Base-by-base conservation (phyloP, 2,888 invertebrate species). In the Drosophila maculinotata region DNA sequence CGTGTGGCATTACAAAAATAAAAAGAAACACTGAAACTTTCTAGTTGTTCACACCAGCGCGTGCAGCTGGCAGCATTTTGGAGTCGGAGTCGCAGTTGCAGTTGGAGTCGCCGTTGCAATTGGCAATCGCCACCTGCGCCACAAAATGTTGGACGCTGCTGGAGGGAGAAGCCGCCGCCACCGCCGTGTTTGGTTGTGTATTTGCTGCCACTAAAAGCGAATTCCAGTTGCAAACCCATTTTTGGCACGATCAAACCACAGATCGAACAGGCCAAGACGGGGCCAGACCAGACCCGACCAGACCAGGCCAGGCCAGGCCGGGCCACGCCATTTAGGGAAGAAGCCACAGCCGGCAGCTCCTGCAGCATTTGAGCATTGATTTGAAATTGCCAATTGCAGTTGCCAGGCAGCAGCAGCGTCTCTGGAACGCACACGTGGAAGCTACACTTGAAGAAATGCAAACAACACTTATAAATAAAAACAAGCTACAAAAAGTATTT, bases 151-250 rank as follows among this genome's bases (percentile, higher is more conserved):
- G 54, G 41, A 53, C 26, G 67, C 17, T 42, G 64, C 28, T 48
- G 58, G 42, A 49, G 54, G 15, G 30, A 47, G 65, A 26, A 51
- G 54, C 17, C 17, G 42, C 33, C 20, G 56, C 39, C 33, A 26
- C 17, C 31, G 36, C 45, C 25, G 62, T 51, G 44, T 47, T 28
- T 51, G 51, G n/a, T n/a, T 45, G 54, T 48, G 45, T 38, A 35
- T 69, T 62, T 67, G 70, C 68, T 75, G 74, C 10, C 69, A 41
- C 87, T 83, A 84, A 84, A 84, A 87, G 87, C 83, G 83, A 84
- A 84, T 84, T 84, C 83, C 83, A 84, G 83, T 87, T 87, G 88
- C 88, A 84, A 84, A 82, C 87, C 81, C 83, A 84, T 84, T 84
- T 84, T 84, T 85, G 83, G 83, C 86, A 82, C 86, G 83, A 86